Base-by-base conservation (phyloP, 2,888 invertebrate genomes). In the Vannuccia rotundouncinata region DNA sequence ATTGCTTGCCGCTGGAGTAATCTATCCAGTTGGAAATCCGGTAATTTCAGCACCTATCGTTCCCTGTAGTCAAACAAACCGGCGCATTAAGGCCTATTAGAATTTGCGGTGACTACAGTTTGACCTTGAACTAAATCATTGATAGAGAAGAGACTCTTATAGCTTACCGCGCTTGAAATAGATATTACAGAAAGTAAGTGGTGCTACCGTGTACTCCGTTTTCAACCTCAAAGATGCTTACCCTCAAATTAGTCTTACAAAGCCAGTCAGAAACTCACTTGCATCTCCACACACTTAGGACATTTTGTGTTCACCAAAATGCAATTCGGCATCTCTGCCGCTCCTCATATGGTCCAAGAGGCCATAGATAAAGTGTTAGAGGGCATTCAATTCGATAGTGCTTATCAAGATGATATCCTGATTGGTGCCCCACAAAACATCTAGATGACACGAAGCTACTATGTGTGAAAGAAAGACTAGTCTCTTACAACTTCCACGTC, bases 301-400 rank as follows among this genome's bases (percentile, higher is more conserved):
- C 27, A 79, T 25, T 79, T 79, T 74, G 79, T 27, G 1, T 79
- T 79, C 13, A 77, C 27, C 29, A 79, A 59, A 2, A 25, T 79
- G 25, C 79, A 22, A 79, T 79, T 79, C 25, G 79, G 79, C n/a
- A 79, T 79, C 78, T 79, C 79, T 1, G 79, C 79, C 25, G 79
- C 79, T 1, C 79, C 79, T 78, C 25, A 22, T 1, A 79, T 79
- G 25, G 78, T 79, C 30, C 79, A 79, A 29, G 78, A 79, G 28
- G 77, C 60, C 79, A 79, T 78, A 27, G 78, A 77, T 10, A 22
- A 77, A 1, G 28, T 79, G 77, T 27, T 79, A 2, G 60, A 29
- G 30, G 13, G 31, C 79, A 77, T 79, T 5, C 28, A n/a, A 80
- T 79, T 28, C 28, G 79, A 27, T 5, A 27, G 28, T 1, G 59